Evolutionary conservation across 2,888 invertebrate genomes (phyloP), one percentile per base, ranked within the genome.

Genomic region (Cryptophagus acutangulus): DNA sequence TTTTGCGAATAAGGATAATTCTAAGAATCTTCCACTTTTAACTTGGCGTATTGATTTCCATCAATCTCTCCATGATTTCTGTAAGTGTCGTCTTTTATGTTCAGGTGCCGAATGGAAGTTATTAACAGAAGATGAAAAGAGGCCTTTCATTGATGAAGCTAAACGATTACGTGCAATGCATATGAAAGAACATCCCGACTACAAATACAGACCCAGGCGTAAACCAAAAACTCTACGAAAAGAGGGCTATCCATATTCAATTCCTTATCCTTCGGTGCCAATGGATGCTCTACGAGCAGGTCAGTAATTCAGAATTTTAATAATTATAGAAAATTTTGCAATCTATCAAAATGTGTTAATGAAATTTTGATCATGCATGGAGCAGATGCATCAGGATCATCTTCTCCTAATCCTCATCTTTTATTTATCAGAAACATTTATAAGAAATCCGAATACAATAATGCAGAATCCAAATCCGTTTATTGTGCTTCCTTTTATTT

Each of bases 101-200:
- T 6, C 71, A 87, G 84, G 95, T 53, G 92, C 93, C 9, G 93
- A 95, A 75, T 96, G 96, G 96, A 96, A 96, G 69, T 76, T 89
- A 37, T 75, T 96, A 30, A 83, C 87, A 2, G 96, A 96, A 72
- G 85, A 89, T 54, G 93, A 94, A 64, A 96, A 96, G 72, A 77
- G 95, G 62, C 95, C 95, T 16, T 96, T 95, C 73, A 96, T 96
- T 54, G 96, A 96, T 68, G 95, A 96, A 67, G 95, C 96, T 9
- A 96, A 96, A 69, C 79, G 95, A 47, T 78, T 96, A 56, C 77
- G 95, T 31, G 88, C 89, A 13, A 83, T 88, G 80, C 91, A 95
- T 76, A 95, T 91, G 91, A 90, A 89, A 71, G 90, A 92, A 57
- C 89, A 93, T 67, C 92, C 92, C 0, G 92, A 92, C 73, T 92